These are phyloP conservation scores for Falco novaeseelandiae DNA, from an alignment of 2,797 vertebrate species.

Conservation along the genomic window DNA sequence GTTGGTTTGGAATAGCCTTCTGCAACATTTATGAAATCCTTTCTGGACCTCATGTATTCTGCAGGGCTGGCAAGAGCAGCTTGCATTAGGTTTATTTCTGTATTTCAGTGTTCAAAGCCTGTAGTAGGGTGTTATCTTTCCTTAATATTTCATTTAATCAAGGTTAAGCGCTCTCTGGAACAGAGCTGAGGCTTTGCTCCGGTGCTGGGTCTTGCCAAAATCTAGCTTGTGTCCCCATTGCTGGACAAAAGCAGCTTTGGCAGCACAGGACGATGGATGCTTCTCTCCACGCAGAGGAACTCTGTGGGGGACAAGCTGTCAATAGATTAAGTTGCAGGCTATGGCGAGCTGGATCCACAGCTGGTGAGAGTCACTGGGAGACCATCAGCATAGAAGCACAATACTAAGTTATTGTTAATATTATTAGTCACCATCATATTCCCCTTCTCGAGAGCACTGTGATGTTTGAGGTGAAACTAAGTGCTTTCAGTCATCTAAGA, in stretches of 20 bases:
- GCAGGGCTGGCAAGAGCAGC: not conserved
- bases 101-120: not conserved
- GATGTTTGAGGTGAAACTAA: conserved; percentile 14
- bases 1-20: not conserved
- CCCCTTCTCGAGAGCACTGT: not conserved
- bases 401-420: not conserved
- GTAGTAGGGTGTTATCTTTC: not conserved
- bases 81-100: not conserved
- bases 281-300: not conserved
- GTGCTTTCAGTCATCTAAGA: conserved; percentile 7
- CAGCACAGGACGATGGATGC: fast-evolving
- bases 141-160: not conserved
- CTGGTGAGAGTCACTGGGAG: not conserved
- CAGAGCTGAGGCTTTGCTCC: not conserved
- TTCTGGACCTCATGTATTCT: fast-evolving
- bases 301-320: not conserved
- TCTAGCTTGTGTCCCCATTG: not conserved
- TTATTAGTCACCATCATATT: not conserved
- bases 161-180: not conserved
- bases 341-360: not conserved
- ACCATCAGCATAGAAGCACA: not conserved
- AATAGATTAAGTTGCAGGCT: not conserved
- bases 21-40: not conserved
- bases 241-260: not conserved
- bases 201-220: not conserved